Evolutionary conservation across 1,140 invertebrate genomes (phyloP).

Genomic region (Lordiphosa clarofinis): DNA sequence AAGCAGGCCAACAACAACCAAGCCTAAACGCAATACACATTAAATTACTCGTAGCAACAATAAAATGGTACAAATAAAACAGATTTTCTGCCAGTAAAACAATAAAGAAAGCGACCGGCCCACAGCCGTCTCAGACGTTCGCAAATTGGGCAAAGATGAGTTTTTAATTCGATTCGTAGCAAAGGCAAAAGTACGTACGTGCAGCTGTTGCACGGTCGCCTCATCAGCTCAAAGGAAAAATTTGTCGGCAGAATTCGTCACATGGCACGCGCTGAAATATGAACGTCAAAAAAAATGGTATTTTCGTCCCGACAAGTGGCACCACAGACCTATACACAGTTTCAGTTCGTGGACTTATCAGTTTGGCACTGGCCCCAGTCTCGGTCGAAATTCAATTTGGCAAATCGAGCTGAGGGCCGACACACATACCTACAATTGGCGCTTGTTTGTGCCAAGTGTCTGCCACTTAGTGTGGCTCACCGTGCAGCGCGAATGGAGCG

Average conservation of each 20-base stretch:
- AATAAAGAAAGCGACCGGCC: constrained; percentile 42
- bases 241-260: constrained; percentile 51
- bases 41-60: constrained; percentile 72
- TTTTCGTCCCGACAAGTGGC: constrained; percentile 57
- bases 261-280: constrained; percentile 50
- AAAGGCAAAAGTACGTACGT: constrained; percentile 2
- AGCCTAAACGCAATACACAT: constrained; percentile 76
- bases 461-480: constrained; percentile 53
- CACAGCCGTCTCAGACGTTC: constrained; percentile 11
- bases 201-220: constrained; percentile 25
- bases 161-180: constrained; percentile 70
- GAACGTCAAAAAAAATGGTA: constrained; percentile 59
- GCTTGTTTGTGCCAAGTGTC: constrained; percentile 52
- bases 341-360: constrained; percentile 46
- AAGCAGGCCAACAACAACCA: constrained; percentile 36
- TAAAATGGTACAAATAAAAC: constrained; percentile 71
- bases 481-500: constrained; percentile 29
- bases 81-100: constrained; percentile 77
- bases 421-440: constrained; percentile 9
- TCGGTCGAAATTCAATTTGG: constrained; percentile 62
- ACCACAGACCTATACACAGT: constrained; percentile 43
- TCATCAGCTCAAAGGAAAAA: constrained; percentile 15
- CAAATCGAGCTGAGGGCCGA: constrained; percentile 19
- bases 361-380: constrained; percentile 10
- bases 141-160: constrained; percentile 65